These are phyloP conservation scores for Synergus umbraculus DNA, from an alignment of 2,888 invertebrate genomes.

Conservation along the genomic window DNA sequence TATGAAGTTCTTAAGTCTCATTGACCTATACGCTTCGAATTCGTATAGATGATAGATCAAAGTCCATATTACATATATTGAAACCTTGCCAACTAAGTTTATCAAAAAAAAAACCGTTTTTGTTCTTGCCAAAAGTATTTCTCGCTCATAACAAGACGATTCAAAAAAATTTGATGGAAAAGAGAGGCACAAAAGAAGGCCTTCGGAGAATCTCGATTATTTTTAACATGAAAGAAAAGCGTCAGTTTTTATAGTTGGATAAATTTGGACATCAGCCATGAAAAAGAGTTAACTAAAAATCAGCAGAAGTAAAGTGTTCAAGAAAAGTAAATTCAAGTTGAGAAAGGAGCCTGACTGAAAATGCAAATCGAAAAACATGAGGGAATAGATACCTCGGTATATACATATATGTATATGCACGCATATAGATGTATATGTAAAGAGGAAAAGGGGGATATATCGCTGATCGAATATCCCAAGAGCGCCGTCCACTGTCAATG, in stretches of 20 bases:
- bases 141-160: not conserved
- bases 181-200: not conserved
- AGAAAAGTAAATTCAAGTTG: constrained; percentile 22
- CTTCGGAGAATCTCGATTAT: constrained; percentile 2
- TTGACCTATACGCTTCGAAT: constrained; percentile 2
- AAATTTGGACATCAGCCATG: constrained; percentile 18
- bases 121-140: constrained; percentile 1
- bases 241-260: not conserved
- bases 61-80: not conserved
- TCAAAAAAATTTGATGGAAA: constrained; percentile 9
- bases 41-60: not conserved
- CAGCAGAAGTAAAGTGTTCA: constrained; percentile 13
- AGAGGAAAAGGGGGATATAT: not conserved
- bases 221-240: not conserved
- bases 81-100: not conserved
- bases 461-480: constrained; percentile 26
- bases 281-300: constrained; percentile 27
- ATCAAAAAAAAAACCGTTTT: not conserved
- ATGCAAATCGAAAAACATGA: constrained; percentile 35
- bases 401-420: too few relatives aligned
- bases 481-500: constrained; percentile 32
- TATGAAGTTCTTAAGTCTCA: constrained; percentile 19
- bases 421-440: not conserved
- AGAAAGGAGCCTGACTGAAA: constrained; percentile 31
- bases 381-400: constrained; percentile 4